These are phyloP conservation scores for Panurus biarmicus DNA, from an alignment of 2,113 vertebrate genomes.

Conservation along the genomic window DNA sequence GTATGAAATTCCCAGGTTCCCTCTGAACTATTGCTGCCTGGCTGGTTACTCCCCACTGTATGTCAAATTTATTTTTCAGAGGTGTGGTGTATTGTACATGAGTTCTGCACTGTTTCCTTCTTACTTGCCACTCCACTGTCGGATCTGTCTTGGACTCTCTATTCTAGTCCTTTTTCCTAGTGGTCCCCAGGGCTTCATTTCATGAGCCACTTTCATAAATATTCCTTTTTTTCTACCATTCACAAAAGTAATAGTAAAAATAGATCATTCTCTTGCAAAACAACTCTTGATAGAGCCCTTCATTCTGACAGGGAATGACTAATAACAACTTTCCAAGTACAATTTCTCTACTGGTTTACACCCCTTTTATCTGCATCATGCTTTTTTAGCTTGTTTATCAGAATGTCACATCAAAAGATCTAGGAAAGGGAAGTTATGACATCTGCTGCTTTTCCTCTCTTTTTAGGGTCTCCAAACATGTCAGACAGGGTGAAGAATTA, in stretches of 20 bases:
- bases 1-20: not conserved
- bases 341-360: not conserved
- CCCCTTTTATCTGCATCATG: not conserved
- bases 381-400: slow-evolving; percentile 7
- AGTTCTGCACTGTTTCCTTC: not conserved
- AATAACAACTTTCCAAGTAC: not conserved
- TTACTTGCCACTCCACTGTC: not conserved
- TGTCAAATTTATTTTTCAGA: not conserved
- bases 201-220: not conserved
- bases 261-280: not conserved
- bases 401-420: slow-evolving; percentile 38
- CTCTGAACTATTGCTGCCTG: not conserved
- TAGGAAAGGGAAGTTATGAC: not conserved
- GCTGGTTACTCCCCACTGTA: not conserved
- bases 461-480: not conserved
- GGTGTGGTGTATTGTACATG: too few relatives aligned
- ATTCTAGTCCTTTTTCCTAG: not conserved
- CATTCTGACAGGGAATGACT: not conserved
- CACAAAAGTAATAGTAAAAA: not conserved
- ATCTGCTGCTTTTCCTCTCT: not conserved
- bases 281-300: not conserved
- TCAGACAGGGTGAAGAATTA: not conserved
- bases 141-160: not conserved
- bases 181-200: not conserved
- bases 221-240: not conserved